Evolutionary conservation across 2,797 vertebrate species (phyloP).

Genomic region (Micromesistius poutassou): DNA sequence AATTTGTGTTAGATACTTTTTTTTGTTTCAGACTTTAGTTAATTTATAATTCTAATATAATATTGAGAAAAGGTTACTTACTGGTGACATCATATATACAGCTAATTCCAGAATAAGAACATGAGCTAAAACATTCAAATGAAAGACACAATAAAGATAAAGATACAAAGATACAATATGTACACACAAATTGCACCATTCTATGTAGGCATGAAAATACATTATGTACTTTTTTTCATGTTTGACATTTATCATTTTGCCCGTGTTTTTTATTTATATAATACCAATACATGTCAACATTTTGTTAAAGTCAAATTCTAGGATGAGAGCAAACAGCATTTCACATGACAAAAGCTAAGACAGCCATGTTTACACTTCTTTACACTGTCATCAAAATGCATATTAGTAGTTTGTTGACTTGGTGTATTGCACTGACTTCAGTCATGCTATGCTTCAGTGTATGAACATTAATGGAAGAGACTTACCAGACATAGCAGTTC

Average conservation of each 20-base stretch:
- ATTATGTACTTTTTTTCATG: background rate
- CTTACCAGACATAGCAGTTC: slow-evolving; percentile 84
- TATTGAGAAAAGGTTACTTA: slow-evolving; percentile 37
- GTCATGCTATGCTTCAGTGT: background rate
- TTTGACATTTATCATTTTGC: background rate
- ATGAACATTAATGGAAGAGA: slow-evolving; percentile 12
- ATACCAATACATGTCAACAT: background rate
- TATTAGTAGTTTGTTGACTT: background rate
- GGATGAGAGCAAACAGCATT: background rate
- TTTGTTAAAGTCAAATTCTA: background rate
- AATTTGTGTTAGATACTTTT: background rate
- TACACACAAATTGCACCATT: background rate
- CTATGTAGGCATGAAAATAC: background rate
- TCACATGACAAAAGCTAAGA: background rate
- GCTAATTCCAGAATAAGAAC: slow-evolving; percentile 43
- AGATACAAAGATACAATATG: background rate
- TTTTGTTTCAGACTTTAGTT: background rate
- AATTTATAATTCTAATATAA: background rate
- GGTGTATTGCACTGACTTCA: background rate
- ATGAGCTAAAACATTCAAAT: slow-evolving; percentile 57
- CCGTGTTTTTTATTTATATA: background rate
- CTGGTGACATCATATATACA: slow-evolving; percentile 57
- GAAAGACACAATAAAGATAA: background rate
- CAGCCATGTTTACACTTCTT: background rate
- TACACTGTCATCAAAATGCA: background rate